These are phyloP conservation scores for Tinea semifulvella DNA, from an alignment of 2,888 invertebrate genomes.

Conservation along the genomic window DNA sequence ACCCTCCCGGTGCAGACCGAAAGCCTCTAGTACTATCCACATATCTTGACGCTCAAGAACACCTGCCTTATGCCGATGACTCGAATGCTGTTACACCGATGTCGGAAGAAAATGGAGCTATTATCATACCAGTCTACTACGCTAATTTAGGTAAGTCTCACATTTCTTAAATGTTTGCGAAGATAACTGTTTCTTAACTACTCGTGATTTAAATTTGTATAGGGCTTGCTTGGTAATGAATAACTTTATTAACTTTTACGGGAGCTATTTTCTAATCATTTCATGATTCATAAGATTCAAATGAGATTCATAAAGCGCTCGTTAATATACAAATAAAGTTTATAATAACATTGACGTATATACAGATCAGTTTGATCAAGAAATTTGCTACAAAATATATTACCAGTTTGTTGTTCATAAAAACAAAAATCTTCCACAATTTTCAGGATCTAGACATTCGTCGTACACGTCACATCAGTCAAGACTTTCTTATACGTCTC, in stretches of 20 bases:
- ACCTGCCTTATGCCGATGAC: slow-evolving; percentile 96
- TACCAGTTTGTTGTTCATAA: too few relatives aligned
- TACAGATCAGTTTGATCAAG: too few relatives aligned
- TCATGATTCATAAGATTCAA: too few relatives aligned
- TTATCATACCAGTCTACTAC: slow-evolving; percentile 91
- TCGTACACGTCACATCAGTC: slow-evolving; percentile 97
- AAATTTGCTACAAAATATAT: too few relatives aligned
- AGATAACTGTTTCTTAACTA: too few relatives aligned
- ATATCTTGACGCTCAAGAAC: slow-evolving; percentile 93
- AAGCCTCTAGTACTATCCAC: slow-evolving; percentile 94
- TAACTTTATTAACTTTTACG: background rate
- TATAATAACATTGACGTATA: too few relatives aligned
- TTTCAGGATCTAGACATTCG: slow-evolving; percentile 85
- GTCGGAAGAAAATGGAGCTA: slow-evolving; percentile 97
- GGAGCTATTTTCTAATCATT: background rate
- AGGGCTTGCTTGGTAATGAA: too few relatives aligned
- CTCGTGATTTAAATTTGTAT: too few relatives aligned
- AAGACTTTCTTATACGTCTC: slow-evolving; percentile 92
- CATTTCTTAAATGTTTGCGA: background rate
- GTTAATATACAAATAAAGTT: too few relatives aligned
- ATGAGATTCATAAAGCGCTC: too few relatives aligned
- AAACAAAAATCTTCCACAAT: too few relatives aligned
- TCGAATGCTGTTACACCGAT: slow-evolving; percentile 97
- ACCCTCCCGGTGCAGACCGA: slow-evolving; percentile 85
- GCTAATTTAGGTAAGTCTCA: slow-evolving; percentile 79